phyloP scores from a whole-genome alignment of 2,888 invertebrate genomes.

The Oxycera nigricornis region DNA sequence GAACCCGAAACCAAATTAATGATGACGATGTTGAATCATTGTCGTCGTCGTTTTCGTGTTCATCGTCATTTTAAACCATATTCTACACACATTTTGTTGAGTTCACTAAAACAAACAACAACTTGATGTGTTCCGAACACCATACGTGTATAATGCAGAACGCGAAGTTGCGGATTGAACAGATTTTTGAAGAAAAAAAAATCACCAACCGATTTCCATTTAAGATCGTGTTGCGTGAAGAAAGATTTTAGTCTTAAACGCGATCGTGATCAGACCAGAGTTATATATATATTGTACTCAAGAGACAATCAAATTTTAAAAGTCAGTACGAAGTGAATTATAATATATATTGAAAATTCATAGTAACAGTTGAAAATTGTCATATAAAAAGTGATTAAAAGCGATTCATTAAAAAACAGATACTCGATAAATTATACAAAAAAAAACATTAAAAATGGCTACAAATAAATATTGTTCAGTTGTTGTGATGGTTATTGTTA shows the following conservation, averaged over 20 bases:
- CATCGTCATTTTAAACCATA: not conserved
- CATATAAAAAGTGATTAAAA: not conserved
- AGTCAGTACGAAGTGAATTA: not conserved
- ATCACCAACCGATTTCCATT: slow-evolving; percentile 18
- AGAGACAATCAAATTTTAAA: not conserved
- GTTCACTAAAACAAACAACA: not conserved
- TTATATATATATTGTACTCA: not conserved
- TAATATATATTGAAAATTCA: not conserved
- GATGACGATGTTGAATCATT: not conserved
- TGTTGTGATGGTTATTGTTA: slow-evolving; percentile 30
- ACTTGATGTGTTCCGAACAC: not conserved
- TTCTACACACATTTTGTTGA: not conserved
- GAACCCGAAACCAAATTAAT: not conserved
- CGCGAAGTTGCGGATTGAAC: not conserved
- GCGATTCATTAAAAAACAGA: not conserved
- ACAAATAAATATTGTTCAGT: slow-evolving; percentile 6
- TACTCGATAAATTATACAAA: no score
- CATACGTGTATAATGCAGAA: no score
- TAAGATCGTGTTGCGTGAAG: slow-evolving; percentile 26
- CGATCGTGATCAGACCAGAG: slow-evolving; percentile 38
- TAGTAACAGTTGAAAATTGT: not conserved
- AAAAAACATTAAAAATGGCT: slow-evolving; percentile 5
- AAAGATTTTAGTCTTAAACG: slow-evolving; percentile 48
- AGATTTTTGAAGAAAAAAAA: slow-evolving; percentile 10
- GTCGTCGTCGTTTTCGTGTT: not conserved